These are phyloP conservation scores for Timandra comae DNA, from an alignment of 2,888 invertebrate genomes.

Conservation along the genomic window DNA sequence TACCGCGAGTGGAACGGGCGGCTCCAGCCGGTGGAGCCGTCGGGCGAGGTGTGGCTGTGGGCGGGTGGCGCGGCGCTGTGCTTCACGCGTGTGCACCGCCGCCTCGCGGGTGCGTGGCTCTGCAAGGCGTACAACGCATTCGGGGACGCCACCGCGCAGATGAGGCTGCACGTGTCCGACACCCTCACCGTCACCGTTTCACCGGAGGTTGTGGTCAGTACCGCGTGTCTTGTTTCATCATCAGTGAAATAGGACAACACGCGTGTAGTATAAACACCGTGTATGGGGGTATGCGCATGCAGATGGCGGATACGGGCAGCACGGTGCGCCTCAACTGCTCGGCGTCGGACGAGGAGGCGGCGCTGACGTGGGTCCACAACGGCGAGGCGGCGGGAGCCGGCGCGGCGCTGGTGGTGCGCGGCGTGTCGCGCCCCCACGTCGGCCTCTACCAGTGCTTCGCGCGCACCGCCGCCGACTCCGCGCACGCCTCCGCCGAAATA, in stretches of 20 bases:
- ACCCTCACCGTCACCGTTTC: constrained; percentile 77
- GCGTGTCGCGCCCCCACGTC: constrained; percentile 83
- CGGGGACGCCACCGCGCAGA: constrained; percentile 80
- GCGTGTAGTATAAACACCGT: background rate
- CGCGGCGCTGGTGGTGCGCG: constrained; percentile 38
- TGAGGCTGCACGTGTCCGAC: constrained; percentile 78
- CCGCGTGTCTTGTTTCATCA: no score
- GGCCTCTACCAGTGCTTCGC: constrained; percentile 93
- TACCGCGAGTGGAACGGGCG: constrained; percentile 74
- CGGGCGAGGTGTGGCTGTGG: constrained; percentile 78
- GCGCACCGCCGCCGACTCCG: constrained; percentile 80
- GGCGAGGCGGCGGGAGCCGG: constrained; percentile 70
- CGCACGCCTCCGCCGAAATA: constrained; percentile 86
- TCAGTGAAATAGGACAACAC: no score
- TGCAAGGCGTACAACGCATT: constrained; percentile 82
- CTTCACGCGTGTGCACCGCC: constrained; percentile 77
- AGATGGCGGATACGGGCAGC: constrained; percentile 82
- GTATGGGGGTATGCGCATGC: constrained; percentile 5
- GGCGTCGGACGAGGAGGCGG: constrained; percentile 57
- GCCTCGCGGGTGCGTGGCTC: constrained; percentile 80
- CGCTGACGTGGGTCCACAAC: constrained; percentile 83
- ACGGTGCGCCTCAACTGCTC: constrained; percentile 82
- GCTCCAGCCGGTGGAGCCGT: constrained; percentile 43
- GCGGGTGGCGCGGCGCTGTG: constrained; percentile 83
- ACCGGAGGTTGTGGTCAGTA: constrained; percentile 74